A percentile compares a stretch with the other conserved stretches of the same genome.
Evolutionary conservation across 92 coral and sea anemone species (phyloP).

Genomic region (Actinernus sp.): DNA sequence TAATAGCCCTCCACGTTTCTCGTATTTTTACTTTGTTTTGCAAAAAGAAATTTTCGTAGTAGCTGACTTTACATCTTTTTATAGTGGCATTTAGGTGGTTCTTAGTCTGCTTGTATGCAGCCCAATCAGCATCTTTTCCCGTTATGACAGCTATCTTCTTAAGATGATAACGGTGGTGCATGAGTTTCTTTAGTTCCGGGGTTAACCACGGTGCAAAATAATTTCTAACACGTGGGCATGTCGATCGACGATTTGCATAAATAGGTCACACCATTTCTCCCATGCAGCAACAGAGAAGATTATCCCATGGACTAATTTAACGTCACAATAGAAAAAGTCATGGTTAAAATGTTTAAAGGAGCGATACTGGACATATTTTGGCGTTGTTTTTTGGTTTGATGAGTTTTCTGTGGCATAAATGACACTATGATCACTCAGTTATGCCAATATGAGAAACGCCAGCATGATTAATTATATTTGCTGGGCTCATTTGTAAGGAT

Average conservation of each 20-base stretch:
- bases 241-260: too few relatives aligned
- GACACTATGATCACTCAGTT: conserved; percentile 17
- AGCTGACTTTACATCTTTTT: conserved; percentile 15
- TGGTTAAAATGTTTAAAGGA: conserved; percentile 10
- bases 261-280: too few relatives aligned
- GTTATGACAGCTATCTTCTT: conserved; percentile 27
- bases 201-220: conserved; percentile 17
- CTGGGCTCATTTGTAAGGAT: too few relatives aligned
- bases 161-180: too few relatives aligned
- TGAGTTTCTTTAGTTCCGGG: conserved; percentile 17
- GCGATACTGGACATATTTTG: conserved; percentile 4
- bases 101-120: conserved; percentile 20
- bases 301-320: conserved; percentile 28
- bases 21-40: conserved; percentile 23
- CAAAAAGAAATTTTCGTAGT: conserved; percentile 8
- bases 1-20: conserved; percentile 31
- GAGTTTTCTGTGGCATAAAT: neutral
- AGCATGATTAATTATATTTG: too few relatives aligned
- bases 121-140: conserved; percentile 29
- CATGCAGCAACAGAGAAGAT: too few relatives aligned
- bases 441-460: conserved; percentile 40
- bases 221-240: conserved; percentile 8
- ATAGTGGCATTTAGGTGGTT: too few relatives aligned
- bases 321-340: neutral
- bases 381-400: neutral